Evolutionary conservation across 2,797 vertebrate genomes (phyloP).

Genomic region (Trachops cirrhosus): DNA sequence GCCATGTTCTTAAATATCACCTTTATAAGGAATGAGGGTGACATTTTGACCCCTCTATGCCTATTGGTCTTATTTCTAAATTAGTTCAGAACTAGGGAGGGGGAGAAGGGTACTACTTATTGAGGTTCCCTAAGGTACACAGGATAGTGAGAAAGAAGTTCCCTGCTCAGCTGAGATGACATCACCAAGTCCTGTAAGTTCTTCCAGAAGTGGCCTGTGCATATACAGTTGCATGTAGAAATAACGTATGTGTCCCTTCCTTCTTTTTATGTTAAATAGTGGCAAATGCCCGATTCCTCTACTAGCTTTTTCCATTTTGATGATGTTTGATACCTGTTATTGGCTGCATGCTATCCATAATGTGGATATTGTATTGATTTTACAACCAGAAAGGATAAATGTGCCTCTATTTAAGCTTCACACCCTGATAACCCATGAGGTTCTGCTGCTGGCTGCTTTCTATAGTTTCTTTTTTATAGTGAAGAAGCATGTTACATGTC

Average conservation of each 20-base stretch:
- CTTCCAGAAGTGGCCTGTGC: background rate
- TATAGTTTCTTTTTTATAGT: background rate
- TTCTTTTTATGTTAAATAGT: background rate
- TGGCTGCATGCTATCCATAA: background rate
- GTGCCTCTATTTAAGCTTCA: background rate
- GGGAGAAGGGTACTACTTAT: background rate
- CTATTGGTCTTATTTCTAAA: background rate
- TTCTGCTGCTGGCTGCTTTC: background rate
- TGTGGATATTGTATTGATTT: background rate
- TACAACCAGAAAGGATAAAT: background rate
- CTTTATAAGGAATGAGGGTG: background rate
- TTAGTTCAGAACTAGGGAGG: background rate
- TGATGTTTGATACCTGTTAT: background rate
- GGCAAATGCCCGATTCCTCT: background rate
- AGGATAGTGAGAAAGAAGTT: background rate
- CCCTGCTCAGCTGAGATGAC: background rate
- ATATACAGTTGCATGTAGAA: background rate
- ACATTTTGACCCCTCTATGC: background rate
- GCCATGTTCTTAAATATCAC: background rate
- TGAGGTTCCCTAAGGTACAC: background rate
- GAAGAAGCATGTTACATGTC: background rate
- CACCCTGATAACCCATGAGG: background rate
- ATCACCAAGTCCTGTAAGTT: background rate
- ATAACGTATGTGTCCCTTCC: rapidly evolving
- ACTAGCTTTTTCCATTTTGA: background rate